phyloP scores from a whole-genome alignment of 1,140 invertebrate species.

The Stegodyphus mimosarum region DNA sequence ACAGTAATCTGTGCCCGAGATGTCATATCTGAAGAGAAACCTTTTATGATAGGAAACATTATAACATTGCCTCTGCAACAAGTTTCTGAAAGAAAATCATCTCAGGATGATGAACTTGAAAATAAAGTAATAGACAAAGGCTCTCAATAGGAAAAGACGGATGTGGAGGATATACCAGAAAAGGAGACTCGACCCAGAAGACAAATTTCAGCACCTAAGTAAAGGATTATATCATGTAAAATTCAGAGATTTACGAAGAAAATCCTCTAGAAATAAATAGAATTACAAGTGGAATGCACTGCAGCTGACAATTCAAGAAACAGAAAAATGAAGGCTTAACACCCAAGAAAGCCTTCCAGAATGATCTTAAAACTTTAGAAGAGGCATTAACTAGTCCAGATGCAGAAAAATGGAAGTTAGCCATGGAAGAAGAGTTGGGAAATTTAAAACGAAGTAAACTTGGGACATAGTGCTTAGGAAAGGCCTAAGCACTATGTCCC shows the following conservation, averaged over 20 bases:
- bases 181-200: background rate
- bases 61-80: too few relatives aligned
- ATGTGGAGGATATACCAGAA: background rate
- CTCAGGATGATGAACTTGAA: too few relatives aligned
- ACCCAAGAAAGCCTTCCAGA: background rate
- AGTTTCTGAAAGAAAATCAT: too few relatives aligned
- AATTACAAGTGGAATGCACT: background rate
- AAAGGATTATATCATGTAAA: background rate
- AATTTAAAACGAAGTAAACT: conserved; percentile 26
- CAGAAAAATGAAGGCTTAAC: too few relatives aligned
- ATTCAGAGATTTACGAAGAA: background rate
- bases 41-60: background rate
- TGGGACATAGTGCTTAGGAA: conserved; percentile 14
- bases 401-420: conserved; percentile 34
- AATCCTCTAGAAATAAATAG: conserved; percentile 5
- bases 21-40: conserved; percentile 18
- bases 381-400: conserved; percentile 21
- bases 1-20: background rate
- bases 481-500: too few relatives aligned
- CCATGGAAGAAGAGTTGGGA: conserved; percentile 52
- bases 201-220: background rate
- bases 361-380: conserved; percentile 16
- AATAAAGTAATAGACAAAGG: background rate
- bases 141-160: background rate
- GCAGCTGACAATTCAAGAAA: too few relatives aligned